A percentile compares a stretch with the other conserved stretches of the same genome.
phyloP scores from a whole-genome alignment of 1,140 invertebrate species.

The Pseudomyrmex concolor region DNA sequence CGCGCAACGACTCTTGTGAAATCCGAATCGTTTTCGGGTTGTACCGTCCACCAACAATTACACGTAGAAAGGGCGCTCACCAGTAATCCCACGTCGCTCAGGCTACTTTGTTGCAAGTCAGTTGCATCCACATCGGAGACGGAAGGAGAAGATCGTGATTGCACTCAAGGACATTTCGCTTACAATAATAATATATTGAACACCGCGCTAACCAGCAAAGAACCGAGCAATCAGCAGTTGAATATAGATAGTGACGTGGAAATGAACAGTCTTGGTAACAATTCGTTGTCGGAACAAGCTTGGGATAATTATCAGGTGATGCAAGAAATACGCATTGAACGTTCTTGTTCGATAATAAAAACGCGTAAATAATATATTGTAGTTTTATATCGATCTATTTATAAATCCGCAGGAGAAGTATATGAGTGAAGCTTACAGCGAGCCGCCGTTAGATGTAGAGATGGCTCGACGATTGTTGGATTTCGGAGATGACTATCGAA shows the following conservation, averaged over 20 bases:
- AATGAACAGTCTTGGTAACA: conserved; percentile 85
- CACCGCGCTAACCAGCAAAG: conserved; percentile 75
- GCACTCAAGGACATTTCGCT: conserved; percentile 61
- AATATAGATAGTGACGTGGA: conserved; percentile 83
- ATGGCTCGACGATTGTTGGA: conserved; percentile 92
- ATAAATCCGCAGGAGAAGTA: conserved; percentile 92
- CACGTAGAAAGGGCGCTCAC: conserved; percentile 86
- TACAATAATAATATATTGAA: conserved; percentile 77
- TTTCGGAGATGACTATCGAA: conserved; percentile 96
- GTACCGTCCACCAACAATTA: conserved; percentile 84
- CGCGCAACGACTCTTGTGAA: conserved; percentile 86
- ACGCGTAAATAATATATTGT: not conserved
- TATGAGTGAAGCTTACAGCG: conserved; percentile 95
- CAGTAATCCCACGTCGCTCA: conserved; percentile 86
- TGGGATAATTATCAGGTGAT: conserved; percentile 93
- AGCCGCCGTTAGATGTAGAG: conserved; percentile 94
- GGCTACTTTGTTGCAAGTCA: conserved; percentile 75
- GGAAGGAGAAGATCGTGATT: conserved; percentile 81
- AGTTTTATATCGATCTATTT: conserved; percentile 27
- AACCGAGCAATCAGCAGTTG: conserved; percentile 72
- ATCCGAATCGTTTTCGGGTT: conserved; percentile 88
- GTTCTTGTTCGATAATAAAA: not conserved
- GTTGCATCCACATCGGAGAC: conserved; percentile 81
- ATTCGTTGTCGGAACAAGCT: conserved; percentile 94
- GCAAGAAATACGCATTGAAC: not conserved